Percentiles rank a stretch among this genome's conserved stretches.
Conservation (phyloP, 2,113 vertebrate genomes). For the Ariopsis seemanni region DNA sequence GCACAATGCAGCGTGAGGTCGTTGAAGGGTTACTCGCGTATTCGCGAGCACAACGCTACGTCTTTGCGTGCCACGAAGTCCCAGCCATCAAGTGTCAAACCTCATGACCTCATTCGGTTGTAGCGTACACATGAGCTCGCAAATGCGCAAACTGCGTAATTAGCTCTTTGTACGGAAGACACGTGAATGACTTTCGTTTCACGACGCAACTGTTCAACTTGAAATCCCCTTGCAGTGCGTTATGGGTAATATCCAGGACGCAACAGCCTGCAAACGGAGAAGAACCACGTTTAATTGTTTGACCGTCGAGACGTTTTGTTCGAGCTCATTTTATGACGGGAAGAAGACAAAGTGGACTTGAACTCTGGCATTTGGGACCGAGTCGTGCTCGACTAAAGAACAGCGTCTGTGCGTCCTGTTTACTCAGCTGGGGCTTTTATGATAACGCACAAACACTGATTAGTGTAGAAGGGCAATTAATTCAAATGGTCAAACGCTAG, state of each 20-base stretch:
- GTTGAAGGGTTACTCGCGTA: neutral
- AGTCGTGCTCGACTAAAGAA: neutral
- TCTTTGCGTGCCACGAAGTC: neutral
- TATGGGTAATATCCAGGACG: neutral
- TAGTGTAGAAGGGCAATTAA: constrained; percentile 26
- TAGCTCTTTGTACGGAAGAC: too few relatives aligned
- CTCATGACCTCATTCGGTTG: neutral
- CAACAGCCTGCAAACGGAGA: neutral
- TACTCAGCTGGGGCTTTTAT: constrained; percentile 34
- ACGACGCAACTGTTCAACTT: neutral
- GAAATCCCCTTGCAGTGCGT: neutral
- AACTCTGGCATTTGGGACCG: neutral
- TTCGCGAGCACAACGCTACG: neutral
- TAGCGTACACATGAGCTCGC: neutral
- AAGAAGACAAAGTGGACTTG: neutral
- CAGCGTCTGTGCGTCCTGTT: neutral
- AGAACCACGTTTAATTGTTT: neutral
- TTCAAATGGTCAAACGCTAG: constrained; percentile 33
- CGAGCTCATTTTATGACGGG: too few relatives aligned
- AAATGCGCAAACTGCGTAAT: neutral
- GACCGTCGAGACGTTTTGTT: neutral
- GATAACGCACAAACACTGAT: constrained; percentile 18
- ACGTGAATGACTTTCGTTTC: neutral
- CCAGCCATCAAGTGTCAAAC: neutral
- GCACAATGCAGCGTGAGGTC: neutral